Evolutionary conservation across 2,113 vertebrate species (phyloP).

Genomic region (Mus spicilegus): DNA sequence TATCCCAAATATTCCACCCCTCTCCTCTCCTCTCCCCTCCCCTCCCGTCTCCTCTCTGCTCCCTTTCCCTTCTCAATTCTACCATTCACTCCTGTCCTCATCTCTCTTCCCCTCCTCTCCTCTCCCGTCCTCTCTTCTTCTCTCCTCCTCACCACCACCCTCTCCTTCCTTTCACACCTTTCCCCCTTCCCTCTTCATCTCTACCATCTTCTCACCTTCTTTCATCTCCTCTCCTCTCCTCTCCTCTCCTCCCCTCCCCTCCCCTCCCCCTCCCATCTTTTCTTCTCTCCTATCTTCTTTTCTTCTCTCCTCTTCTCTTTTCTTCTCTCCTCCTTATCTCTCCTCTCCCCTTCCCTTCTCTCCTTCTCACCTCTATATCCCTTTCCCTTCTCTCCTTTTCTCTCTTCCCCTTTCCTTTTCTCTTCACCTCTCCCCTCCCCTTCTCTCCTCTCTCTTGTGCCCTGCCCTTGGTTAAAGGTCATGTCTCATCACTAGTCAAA

Average conservation of each 20-base stretch:
- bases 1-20: not conserved
- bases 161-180: not conserved
- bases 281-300: not conserved
- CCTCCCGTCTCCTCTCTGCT: no score
- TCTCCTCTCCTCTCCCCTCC: no score
- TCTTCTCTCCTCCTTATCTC: not conserved
- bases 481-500: not conserved
- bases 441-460: not conserved
- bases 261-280: rapidly evolving
- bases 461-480: not conserved
- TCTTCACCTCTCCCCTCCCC: no score
- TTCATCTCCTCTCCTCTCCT: not conserved
- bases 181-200: no score
- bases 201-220: not conserved
- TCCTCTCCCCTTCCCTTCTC: no score
- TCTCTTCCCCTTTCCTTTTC: not conserved
- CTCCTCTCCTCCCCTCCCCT: not conserved
- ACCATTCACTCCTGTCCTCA: not conserved
- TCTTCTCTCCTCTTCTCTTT: rapidly evolving
- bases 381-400: not conserved
- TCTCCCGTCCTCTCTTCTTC: no score
- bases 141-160: no score
- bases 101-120: rapidly evolving
- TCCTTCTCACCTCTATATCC: no score
- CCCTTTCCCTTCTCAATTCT: no score